Evolutionary conservation across 2,113 vertebrate species (phyloP).

Genomic region (Colossoma macropomum): DNA sequence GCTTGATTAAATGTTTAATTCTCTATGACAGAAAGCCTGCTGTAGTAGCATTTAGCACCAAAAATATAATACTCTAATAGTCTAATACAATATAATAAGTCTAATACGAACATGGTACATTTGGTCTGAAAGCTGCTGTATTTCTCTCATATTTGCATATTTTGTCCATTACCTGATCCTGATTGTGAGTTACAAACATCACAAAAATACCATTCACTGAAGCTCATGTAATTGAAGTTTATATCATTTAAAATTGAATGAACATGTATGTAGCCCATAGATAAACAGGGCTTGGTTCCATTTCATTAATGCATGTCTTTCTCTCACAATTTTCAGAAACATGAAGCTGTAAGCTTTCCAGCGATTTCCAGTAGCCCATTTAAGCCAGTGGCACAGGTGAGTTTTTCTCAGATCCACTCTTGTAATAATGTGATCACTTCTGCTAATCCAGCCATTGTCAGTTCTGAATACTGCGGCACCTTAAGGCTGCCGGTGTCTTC

Average conservation of each 20-base stretch:
- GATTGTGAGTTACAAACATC: not conserved
- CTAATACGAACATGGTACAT: too few species aligned
- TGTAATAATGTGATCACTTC: not conserved
- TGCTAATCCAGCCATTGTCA: not conserved
- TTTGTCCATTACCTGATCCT: too few species aligned
- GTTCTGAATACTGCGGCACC: not conserved
- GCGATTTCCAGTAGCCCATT: conserved; percentile 49
- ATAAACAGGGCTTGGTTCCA: not conserved
- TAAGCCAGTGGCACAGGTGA: conserved; percentile 50
- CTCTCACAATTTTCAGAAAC: conserved; percentile 33
- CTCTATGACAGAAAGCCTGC: too few species aligned
- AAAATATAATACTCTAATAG: too few species aligned
- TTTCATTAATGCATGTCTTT: not conserved
- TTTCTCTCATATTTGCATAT: too few species aligned
- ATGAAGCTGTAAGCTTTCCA: conserved; percentile 58
- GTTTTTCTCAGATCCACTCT: not conserved
- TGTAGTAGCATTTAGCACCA: too few species aligned
- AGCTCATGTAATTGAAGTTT: not conserved
- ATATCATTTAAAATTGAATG: not conserved
- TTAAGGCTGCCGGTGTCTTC: not conserved
- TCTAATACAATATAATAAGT: too few species aligned
- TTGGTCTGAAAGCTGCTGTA: too few species aligned
- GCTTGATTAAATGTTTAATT: too few species aligned
- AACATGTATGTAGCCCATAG: not conserved
- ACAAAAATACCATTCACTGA: not conserved